These are phyloP conservation scores for Drosophila monieri DNA, from an alignment of 2,888 invertebrate species.

Conservation along the genomic window DNA sequence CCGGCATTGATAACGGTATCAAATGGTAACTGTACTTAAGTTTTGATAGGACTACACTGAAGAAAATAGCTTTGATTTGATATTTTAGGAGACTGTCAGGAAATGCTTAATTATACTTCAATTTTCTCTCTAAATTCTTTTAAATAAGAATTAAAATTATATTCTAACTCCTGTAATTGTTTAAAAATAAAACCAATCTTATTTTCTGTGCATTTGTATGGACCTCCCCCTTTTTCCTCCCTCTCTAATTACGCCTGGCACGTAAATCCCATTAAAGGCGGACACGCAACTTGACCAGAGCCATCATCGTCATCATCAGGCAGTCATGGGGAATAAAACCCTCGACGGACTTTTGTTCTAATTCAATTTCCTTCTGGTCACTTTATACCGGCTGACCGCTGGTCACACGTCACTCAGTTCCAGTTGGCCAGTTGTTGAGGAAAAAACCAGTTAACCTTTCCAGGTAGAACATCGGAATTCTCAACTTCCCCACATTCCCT, in stretches of 20 bases:
- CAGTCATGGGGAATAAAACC: conserved; percentile 37
- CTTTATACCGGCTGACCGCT: conserved; percentile 56
- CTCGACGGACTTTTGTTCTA: conserved; percentile 61
- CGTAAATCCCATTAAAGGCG: conserved; percentile 70
- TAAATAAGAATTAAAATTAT: background rate
- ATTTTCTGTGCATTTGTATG: background rate
- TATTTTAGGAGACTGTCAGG: background rate
- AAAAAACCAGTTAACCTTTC: conserved; percentile 61
- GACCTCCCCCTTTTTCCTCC: background rate
- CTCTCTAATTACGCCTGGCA: conserved; percentile 60
- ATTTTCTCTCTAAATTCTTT: background rate
- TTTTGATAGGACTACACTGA: background rate
- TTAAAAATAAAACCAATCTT: background rate
- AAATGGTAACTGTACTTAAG: conserved; percentile 26
- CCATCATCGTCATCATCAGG: conserved; percentile 37
- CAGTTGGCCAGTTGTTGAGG: conserved; percentile 12
- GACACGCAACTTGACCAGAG: conserved; percentile 62
- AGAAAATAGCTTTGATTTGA: background rate
- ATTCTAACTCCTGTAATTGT: background rate
- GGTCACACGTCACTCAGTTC: conserved; percentile 70
- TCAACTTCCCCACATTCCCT: conserved; percentile 25
- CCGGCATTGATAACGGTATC: conserved; percentile 41
- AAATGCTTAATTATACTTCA: background rate
- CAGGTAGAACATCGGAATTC: conserved; percentile 35
- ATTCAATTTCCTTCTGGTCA: conserved; percentile 66